Percentiles rank a stretch among this genome's conserved stretches.
These are phyloP conservation scores for Lynx canadensis DNA, from an alignment of 2,113 vertebrate species.

Conservation along the genomic window DNA sequence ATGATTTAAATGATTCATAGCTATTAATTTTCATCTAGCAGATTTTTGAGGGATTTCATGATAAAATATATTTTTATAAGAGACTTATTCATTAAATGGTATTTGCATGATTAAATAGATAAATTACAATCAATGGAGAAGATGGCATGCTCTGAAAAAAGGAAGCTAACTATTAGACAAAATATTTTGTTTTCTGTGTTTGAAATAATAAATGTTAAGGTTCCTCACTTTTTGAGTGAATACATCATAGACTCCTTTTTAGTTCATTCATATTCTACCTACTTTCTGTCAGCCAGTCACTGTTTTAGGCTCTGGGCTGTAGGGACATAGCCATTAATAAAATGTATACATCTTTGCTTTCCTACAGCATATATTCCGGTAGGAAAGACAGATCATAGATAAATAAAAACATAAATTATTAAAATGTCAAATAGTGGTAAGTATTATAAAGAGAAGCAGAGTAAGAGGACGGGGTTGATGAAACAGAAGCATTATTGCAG, in stretches of 20 bases:
- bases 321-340: not conserved
- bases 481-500: not conserved
- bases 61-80: slow-evolving; percentile 57
- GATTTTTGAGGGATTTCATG: slow-evolving; percentile 14
- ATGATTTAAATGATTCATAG: not conserved
- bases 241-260: not conserved
- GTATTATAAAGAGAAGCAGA: not conserved
- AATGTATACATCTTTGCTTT: not conserved
- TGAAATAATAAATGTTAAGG: not conserved
- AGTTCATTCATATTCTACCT: not conserved
- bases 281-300: not conserved
- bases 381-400: not conserved
- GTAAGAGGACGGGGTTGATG: not conserved
- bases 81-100: slow-evolving; percentile 40
- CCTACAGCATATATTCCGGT: not conserved
- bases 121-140: slow-evolving; percentile 19
- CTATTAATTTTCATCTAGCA: not conserved
- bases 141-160: not conserved
- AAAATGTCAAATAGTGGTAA: not conserved
- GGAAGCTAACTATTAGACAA: not conserved
- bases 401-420: not conserved
- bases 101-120: slow-evolving; percentile 50
- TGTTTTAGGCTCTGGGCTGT: not conserved
- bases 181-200: not conserved
- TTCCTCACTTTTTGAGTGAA: not conserved